These are phyloP conservation scores for Poeciliopsis gracilis DNA, from an alignment of 2,797 vertebrate genomes.

Conservation along the genomic window DNA sequence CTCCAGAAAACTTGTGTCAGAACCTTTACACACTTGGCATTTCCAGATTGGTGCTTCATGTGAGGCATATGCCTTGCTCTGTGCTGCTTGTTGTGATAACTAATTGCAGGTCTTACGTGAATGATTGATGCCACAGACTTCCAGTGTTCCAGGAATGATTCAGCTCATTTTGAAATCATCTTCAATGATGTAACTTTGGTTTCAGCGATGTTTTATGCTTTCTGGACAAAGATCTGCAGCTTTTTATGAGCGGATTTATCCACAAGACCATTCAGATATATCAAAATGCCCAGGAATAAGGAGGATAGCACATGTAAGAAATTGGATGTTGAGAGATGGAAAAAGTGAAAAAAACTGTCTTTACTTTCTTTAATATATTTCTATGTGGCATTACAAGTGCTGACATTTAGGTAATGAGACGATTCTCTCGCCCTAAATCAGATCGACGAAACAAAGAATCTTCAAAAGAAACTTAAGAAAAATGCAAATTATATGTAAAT, in stretches of 20 bases:
- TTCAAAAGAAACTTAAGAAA: slow-evolving; percentile 51
- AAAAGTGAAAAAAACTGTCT: slow-evolving; percentile 41
- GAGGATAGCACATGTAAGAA: slow-evolving; percentile 10
- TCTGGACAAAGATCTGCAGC: slow-evolving; percentile 15
- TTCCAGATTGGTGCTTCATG: slow-evolving; percentile 57
- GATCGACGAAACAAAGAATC: slow-evolving; percentile 52
- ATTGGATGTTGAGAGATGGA: background rate
- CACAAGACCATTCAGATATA: slow-evolving; percentile 17
- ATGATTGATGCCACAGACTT: slow-evolving; percentile 55
- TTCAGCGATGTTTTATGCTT: slow-evolving; percentile 13
- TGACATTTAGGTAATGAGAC: slow-evolving; percentile 57
- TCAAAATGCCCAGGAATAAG: slow-evolving; percentile 24
- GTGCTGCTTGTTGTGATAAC: slow-evolving; percentile 63
- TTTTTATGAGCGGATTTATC: slow-evolving; percentile 12
- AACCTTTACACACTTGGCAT: slow-evolving; percentile 83
- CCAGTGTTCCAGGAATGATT: slow-evolving; percentile 53
- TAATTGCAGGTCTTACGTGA: slow-evolving; percentile 47
- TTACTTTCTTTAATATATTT: slow-evolving; percentile 53
- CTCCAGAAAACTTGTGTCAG: slow-evolving; percentile 88
- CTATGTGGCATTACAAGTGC: slow-evolving; percentile 46
- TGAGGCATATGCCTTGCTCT: slow-evolving; percentile 51
- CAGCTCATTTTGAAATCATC: slow-evolving; percentile 48
- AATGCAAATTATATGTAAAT: slow-evolving; percentile 40
- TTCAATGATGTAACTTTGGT: slow-evolving; percentile 35
- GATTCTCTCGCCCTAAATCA: slow-evolving; percentile 47